Evolutionary conservation across 2,888 invertebrate species (phyloP).

Genomic region (Stenichneumon culpator): DNA sequence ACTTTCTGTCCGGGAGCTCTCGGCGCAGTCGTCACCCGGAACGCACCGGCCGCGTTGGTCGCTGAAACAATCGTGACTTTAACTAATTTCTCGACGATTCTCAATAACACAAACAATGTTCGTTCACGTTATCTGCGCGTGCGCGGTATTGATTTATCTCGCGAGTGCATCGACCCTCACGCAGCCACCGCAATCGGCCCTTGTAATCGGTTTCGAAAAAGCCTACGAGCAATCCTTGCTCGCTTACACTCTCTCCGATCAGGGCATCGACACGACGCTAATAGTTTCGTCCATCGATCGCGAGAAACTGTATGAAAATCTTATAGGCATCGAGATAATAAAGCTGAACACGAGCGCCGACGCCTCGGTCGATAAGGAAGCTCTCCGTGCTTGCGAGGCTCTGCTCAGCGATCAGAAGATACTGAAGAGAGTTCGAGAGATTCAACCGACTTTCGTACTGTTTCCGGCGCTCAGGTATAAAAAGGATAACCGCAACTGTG

Average conservation of each 20-base stretch:
- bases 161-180: conserved; percentile 75
- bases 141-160: conserved; percentile 57
- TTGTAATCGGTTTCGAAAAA: conserved; percentile 81
- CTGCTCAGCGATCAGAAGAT: conserved; percentile 77
- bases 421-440: conserved; percentile 73
- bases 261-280: conserved; percentile 80
- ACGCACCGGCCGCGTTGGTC: conserved; percentile 5
- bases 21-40: background rate
- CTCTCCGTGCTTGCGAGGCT: conserved; percentile 77
- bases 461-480: conserved; percentile 83
- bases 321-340: conserved; percentile 79
- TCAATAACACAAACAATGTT: background rate
- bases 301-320: conserved; percentile 78
- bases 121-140: conserved; percentile 44
- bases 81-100: background rate
- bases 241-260: conserved; percentile 82
- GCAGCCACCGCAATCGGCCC: conserved; percentile 79
- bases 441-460: conserved; percentile 81
- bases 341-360: conserved; percentile 70
- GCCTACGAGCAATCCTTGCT: conserved; percentile 81
- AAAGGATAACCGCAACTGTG: background rate
- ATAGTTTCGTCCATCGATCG: conserved; percentile 73
- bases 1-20: background rate
- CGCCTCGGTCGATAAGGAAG: conserved; percentile 67
- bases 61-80: conserved; percentile 2